phyloP scores from a whole-genome alignment of 1,140 invertebrate genomes.

The Eumaeus atala region DNA sequence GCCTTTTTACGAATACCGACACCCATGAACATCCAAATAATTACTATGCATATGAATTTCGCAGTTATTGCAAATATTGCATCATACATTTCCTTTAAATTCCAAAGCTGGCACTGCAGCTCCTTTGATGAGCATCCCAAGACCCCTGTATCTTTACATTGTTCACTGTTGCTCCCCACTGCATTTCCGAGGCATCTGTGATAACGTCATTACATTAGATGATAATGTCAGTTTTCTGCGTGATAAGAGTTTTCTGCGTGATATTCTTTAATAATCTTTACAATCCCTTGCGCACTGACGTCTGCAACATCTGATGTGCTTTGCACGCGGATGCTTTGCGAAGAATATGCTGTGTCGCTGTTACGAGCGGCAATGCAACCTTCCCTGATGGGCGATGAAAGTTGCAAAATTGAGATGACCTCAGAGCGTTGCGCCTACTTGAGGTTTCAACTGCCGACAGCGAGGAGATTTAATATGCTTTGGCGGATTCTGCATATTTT shows the following conservation, averaged over 20 bases:
- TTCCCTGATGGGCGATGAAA: conserved; percentile 73
- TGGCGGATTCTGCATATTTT: conserved; percentile 20
- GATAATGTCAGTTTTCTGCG: conserved; percentile 24
- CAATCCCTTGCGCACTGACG: conserved; percentile 11
- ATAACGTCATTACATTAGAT: too few relatives aligned
- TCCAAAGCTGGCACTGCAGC: conserved; percentile 41
- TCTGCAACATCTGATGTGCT: conserved; percentile 2
- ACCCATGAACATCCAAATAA: too few relatives aligned
- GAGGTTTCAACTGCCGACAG: conserved; percentile 26
- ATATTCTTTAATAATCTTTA: conserved; percentile 22
- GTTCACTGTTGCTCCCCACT: conserved; percentile 32
- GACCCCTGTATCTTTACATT: conserved; percentile 19
- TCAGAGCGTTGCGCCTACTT: conserved; percentile 34
- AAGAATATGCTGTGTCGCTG: conserved; percentile 22
- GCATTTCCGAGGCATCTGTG: conserved; percentile 39
- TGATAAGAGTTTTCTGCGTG: conserved; percentile 19
- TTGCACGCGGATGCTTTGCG: conserved; percentile 1
- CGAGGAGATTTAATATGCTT: conserved; percentile 7
- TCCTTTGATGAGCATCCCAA: conserved; percentile 22
- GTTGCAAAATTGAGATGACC: conserved; percentile 45
- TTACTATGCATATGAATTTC: conserved; percentile 18
- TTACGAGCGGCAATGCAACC: conserved; percentile 28
- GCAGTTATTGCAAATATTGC: conserved; percentile 25
- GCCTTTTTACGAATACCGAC: too few relatives aligned
- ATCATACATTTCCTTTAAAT: conserved; percentile 42